Evolutionary conservation across 2,888 invertebrate species (phyloP), one percentile per base, ranked within the genome.

Genomic region (Sphaerophoria taeniata): DNA sequence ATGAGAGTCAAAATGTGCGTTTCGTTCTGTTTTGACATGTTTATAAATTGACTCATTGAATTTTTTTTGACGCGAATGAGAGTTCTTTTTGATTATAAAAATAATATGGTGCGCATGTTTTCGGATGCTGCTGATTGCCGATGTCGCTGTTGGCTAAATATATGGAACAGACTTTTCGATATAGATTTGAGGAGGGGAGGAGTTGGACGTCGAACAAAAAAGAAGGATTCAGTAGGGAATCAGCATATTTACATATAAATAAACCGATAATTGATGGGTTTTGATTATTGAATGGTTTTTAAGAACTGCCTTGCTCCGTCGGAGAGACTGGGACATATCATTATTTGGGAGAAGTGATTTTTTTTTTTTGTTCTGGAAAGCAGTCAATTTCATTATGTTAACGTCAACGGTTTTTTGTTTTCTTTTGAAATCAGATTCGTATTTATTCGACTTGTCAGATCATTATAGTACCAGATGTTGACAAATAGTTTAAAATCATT

Each of bases 231-330:
- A 39, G 31, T 49, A 36, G 24, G 60, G 3, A 7, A 39, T 16
- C 24, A 9, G 14, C 58, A 47, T 63, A 85, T 85, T 85, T 85
- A 81, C 81, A 85, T 85, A 77, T 67, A 85, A 85, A 85, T 85
- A 85, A 85, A 85, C 81, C 81, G 76, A 85, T 85, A 85, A 85
- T 85, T 85, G 85, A 85, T 81, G 81, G 85, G 76, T 77, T 77
- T 81, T 81, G 81, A 77, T 81, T 58, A 65, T 76, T 51, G 53
- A 43, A 85, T 73, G 73, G 77, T 81, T 77, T 85, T 81, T 81
- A 56, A 76, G 77, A 63, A 63, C 63, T 73, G 72, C 53, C 58
- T 76, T 76, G 24, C 24, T 24, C 24, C 1, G 24, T 24, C 24
- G 24, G 24, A 24, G 24, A 24, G 24, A 24, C 24, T 24, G 24